phyloP scores from a whole-genome alignment of 2,797 vertebrate genomes.

The Dromococcyx pavoninus region DNA sequence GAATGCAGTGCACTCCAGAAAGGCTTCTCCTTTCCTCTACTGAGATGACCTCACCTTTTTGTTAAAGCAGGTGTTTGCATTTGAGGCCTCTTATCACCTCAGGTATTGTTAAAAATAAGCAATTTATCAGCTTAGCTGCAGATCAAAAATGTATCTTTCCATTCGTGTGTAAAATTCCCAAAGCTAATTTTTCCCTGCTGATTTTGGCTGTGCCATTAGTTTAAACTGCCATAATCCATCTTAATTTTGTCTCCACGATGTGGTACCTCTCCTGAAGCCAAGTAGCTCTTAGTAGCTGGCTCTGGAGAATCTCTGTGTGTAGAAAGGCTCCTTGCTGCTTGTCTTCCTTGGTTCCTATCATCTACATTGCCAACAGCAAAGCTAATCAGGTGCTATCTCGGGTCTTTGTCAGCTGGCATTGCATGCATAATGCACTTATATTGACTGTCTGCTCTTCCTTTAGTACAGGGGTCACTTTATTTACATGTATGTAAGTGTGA shows the following conservation, averaged over 20 bases:
- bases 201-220: not conserved
- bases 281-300: not conserved
- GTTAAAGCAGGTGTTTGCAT: not conserved
- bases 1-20: not conserved
- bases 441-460: not conserved
- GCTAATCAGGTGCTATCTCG: not conserved
- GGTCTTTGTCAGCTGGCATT: not conserved
- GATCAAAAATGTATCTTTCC: not conserved
- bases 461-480: not conserved
- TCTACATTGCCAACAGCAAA: not conserved
- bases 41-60: not conserved
- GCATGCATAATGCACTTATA: fast-evolving
- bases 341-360: not conserved
- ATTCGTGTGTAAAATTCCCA: not conserved
- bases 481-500: not conserved
- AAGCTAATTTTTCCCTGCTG: not conserved
- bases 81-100: not conserved
- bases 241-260: not conserved
- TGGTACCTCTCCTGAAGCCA: not conserved
- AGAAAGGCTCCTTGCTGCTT: not conserved
- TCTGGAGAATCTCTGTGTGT: not conserved
- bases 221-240: not conserved
- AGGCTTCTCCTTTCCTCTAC: not conserved
- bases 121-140: not conserved
- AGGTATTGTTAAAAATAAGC: not conserved